Conservation (phyloP, 2,113 vertebrate genomes). For the Uropsilus gracilis region DNA sequence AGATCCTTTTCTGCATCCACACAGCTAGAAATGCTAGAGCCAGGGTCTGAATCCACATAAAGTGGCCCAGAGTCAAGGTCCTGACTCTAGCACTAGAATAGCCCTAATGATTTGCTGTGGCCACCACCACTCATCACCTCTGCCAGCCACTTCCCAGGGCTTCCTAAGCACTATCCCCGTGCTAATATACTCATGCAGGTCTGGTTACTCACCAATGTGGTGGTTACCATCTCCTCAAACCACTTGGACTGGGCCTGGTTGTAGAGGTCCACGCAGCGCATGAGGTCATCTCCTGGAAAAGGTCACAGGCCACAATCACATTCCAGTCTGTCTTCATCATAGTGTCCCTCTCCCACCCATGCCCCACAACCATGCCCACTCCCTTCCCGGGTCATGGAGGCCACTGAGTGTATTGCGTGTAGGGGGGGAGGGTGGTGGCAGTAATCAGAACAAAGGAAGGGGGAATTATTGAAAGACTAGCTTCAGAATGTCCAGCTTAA, state of each 20-base stretch:
- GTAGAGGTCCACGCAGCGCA: constrained; percentile 98
- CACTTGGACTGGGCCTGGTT: constrained; percentile 99
- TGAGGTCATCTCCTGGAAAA: constrained; percentile 94
- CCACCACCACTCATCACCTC: neutral
- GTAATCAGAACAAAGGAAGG: neutral
- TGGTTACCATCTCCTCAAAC: constrained; percentile 99
- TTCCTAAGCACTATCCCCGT: rapidly evolving
- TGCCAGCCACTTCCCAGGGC: rapidly evolving
- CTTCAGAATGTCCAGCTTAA: neutral
- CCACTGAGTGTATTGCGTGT: no score
- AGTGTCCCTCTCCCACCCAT: neutral
- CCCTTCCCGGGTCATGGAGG: neutral
- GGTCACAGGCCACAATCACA: neutral
- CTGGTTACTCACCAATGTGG: constrained; percentile 91
- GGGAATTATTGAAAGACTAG: neutral
- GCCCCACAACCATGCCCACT: rapidly evolving
- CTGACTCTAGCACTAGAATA: neutral
- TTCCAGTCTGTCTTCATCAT: neutral
- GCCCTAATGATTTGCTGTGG: rapidly evolving
- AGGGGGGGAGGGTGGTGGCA: no score
- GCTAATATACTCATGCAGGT: rapidly evolving
- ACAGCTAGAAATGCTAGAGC: neutral
- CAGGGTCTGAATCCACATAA: rapidly evolving
- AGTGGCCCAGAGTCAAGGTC: neutral
- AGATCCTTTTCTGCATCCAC: neutral